Conservation (phyloP, 2,113 vertebrate species). For the Meles meles region DNA sequence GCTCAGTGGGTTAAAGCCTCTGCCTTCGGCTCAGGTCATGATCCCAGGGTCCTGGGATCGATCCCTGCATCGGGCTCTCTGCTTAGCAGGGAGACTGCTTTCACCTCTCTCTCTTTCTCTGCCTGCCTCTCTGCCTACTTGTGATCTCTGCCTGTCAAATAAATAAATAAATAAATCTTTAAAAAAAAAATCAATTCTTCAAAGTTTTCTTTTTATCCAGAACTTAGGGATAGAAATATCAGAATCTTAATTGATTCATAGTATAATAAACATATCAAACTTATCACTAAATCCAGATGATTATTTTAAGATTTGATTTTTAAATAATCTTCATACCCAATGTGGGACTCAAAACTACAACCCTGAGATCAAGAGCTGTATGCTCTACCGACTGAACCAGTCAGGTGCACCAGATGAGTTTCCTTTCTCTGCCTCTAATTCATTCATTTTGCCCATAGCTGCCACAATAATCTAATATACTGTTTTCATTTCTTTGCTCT, state of each 20-base stretch:
- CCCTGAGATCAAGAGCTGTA: not conserved
- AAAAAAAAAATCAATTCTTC: not conserved
- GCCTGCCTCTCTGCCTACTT: no score
- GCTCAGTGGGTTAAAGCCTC: no score
- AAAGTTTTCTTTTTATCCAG: not conserved
- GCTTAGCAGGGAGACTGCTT: no score
- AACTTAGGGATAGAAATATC: not conserved
- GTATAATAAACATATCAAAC: not conserved
- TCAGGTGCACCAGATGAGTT: not conserved
- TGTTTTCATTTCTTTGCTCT: not conserved
- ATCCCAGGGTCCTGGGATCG: no score
- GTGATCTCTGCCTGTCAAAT: no score
- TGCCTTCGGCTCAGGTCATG: no score
- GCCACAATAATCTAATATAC: not conserved
- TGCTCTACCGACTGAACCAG: not conserved
- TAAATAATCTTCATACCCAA: not conserved
- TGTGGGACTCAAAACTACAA: not conserved
- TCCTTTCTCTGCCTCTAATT: not conserved
- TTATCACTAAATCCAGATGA: not conserved
- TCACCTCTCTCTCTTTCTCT: no score
- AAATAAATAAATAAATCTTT: no score
- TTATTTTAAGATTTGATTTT: not conserved
- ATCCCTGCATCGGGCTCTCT: no score
- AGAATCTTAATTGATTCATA: not conserved
- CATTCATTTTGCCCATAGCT: not conserved